phyloP scores from a whole-genome alignment of 2,113 vertebrate species.

The Psephotus haematonotus region DNA sequence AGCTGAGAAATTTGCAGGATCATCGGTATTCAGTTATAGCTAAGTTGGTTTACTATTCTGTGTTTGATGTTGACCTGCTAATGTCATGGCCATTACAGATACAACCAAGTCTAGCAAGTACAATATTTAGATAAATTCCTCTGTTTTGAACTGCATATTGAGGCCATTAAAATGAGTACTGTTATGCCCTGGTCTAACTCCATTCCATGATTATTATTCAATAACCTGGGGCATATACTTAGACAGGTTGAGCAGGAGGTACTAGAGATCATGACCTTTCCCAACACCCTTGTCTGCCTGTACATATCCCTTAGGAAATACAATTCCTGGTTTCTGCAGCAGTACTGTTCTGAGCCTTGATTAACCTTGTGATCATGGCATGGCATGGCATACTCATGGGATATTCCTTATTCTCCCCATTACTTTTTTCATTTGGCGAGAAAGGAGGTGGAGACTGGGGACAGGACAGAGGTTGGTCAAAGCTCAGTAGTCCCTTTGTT shows the following conservation, averaged over 20 bases:
- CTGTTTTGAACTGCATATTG: background rate
- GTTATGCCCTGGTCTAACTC: background rate
- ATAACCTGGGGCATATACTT: background rate
- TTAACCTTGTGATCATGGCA: background rate
- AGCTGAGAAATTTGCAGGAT: background rate
- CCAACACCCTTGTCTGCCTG: background rate
- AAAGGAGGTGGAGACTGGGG: background rate
- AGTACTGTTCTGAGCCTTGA: background rate
- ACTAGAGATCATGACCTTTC: background rate
- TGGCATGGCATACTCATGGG: background rate
- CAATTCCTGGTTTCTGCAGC: background rate
- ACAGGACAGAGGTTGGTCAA: background rate
- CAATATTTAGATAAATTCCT: background rate
- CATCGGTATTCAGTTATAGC: background rate
- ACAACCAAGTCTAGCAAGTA: background rate
- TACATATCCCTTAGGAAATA: fast-evolving
- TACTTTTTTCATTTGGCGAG: background rate
- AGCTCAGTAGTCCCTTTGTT: background rate
- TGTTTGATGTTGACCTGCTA: background rate
- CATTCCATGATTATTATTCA: background rate
- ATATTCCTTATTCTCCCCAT: fast-evolving
- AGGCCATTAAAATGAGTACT: background rate
- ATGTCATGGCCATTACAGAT: background rate
- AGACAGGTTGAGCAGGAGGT: background rate
- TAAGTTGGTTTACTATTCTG: background rate